Evolutionary conservation across 2,888 invertebrate species (phyloP), one percentile per base, ranked within the genome.

Genomic region (Macrosiphum euphorbiae): DNA sequence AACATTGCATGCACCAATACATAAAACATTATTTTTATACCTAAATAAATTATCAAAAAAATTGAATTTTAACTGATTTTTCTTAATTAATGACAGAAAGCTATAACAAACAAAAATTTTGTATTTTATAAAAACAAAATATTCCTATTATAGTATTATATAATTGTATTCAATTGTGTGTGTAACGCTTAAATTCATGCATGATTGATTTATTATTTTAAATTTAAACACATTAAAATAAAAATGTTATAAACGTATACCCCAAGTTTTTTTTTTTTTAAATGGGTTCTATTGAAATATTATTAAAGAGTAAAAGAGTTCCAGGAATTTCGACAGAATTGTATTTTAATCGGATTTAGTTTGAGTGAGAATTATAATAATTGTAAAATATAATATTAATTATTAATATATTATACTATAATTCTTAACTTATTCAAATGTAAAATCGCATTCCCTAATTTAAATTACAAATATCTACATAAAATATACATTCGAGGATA

Each of bases 161-260:
- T 67, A 67, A 35, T 67, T 67, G n/a, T 35, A 35, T 20, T 78
- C 20, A 35, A 78, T 78, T 78, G 78, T 78, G 86, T 28, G 26
- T 52, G 35, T 20, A 10, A 35, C 90, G 47, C 1, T 41, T 78
- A 35, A 52, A 78, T 78, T 52, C 52, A 52, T 52, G 16, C 78
- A 91, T 41, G 52, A 84, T 91, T 84, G 90, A 91, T 91, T 91
- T 91, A 84, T 84, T 35, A 78, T 78, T 91, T 84, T 84, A 91
- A 84, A 91, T 84, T 47, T 90, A 84, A 84, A 91, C 52, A 91
- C 52, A 84, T 91, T 91, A 41, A 78, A 91, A 84, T 16, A 41
- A 78, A 78, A 91, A 91, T 84, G 84, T 84, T 90, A 55, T 88
- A 58, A 28, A 67, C 10, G 5, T 28, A 78, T 52, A 58, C 58